Conservation (phyloP, 2,797 vertebrate species). For the Lepidocolaptes lacrymiger region DNA sequence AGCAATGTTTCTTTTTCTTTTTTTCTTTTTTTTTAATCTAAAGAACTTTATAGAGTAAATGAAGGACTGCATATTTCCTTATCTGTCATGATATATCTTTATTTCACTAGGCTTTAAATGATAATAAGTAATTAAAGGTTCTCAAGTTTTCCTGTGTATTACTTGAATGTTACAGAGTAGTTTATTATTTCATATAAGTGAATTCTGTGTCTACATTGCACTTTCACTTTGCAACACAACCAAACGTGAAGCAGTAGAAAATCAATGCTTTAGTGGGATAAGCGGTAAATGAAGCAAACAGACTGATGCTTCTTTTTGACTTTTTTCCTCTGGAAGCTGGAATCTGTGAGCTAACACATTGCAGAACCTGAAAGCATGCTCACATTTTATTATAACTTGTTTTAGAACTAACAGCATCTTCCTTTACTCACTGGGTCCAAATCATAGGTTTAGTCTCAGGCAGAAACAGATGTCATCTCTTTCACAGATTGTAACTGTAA, state of each 20-base stretch:
- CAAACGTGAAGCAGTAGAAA: not conserved
- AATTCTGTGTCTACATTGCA: not conserved
- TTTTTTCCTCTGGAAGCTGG: not conserved
- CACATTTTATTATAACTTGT: not conserved
- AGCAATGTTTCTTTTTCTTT: not conserved
- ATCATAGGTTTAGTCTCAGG: not conserved
- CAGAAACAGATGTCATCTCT: conserved; percentile 30
- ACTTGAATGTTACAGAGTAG: not conserved
- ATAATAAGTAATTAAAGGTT: not conserved
- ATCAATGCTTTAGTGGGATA: not conserved
- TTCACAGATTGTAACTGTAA: conserved; percentile 9
- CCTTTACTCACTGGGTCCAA: not conserved
- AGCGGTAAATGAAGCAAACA: not conserved
- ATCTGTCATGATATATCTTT: not conserved
- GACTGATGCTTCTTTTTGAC: rapidly evolving
- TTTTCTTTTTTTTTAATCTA: not conserved
- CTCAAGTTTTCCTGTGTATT: not conserved
- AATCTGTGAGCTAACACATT: not conserved
- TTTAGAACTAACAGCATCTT: not conserved
- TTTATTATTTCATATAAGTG: not conserved
- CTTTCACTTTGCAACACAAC: not conserved
- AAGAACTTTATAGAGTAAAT: not conserved
- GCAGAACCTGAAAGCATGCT: not conserved
- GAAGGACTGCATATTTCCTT: not conserved
- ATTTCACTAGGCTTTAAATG: not conserved